Evolutionary conservation across 2,888 invertebrate genomes (phyloP), one percentile per base, ranked within the genome.

Genomic region (Molorchus minor): DNA sequence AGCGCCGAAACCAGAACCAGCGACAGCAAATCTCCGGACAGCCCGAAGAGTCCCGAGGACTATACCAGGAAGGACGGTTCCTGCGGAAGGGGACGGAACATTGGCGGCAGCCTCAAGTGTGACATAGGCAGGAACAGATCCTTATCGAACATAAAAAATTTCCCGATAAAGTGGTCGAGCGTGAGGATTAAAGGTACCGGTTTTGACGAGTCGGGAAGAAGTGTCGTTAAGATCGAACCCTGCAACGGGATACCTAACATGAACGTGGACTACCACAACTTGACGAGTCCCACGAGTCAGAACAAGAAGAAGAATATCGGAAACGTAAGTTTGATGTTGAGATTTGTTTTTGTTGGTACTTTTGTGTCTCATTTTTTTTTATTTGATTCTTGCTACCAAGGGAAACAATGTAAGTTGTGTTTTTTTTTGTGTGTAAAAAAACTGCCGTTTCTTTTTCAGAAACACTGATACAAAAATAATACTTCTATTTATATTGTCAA

Each of bases 131-230:
- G 80, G 13, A 78, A 80, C 61, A 72, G 75, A 46, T 79, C 79
- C 17, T 71, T 75, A 16, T 67, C 76, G 15, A 79, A 74, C 62
- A 59, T 78, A 52, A 74, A 79, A 25, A 73, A 71, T 30, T 73
- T 77, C 58, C 78, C 85, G 70, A 81, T 86, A 49, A 86, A 86
- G 82, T 87, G 87, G 83, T 86, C 86, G 69, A 87, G 87, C 68
- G 87, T 87, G 70, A 83, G 87, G 66, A 86, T 87, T 65, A 85
- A 83, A 76, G 87, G 87, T 74, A 86, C 86, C 65, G 84, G 86
- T 67, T 86, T 84, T 78, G 85, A 85, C 68, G 87, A 87, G 76
- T 86, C 86, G 70, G 82, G 86, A 75, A 86, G 85, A 77, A 85
- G 85, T 77, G 82, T 86, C 70, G 86, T 87, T 68, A 86, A 86